phyloP scores from a whole-genome alignment of 2,888 invertebrate genomes.

The Diarsia rubi region DNA sequence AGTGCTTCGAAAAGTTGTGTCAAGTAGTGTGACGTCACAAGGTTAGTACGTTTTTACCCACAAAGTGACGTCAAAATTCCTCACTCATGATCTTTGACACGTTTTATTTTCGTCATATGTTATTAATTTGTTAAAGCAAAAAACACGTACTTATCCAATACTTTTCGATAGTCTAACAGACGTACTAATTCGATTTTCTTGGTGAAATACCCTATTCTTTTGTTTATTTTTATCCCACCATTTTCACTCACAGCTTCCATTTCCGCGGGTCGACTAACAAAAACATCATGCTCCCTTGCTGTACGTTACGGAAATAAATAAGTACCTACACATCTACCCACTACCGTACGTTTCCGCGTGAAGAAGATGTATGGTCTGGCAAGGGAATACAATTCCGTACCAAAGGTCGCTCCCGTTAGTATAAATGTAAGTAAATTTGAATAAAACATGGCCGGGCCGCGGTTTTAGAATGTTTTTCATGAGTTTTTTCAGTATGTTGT shows the following conservation, averaged over 20 bases:
- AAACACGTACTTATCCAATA: too few relatives aligned
- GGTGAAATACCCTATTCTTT: too few relatives aligned
- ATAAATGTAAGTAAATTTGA: slow-evolving; percentile 91
- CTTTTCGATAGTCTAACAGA: too few relatives aligned
- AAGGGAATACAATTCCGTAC: slow-evolving; percentile 89
- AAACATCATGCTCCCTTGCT: slow-evolving; percentile 61
- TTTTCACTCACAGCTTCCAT: slow-evolving; percentile 11
- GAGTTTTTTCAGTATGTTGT: slow-evolving; percentile 59
- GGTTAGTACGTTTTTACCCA: too few relatives aligned
- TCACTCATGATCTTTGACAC: too few relatives aligned
- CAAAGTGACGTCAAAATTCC: too few relatives aligned
- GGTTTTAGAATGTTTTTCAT: slow-evolving; percentile 54
- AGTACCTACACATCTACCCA: slow-evolving; percentile 74
- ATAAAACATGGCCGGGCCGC: slow-evolving; percentile 86
- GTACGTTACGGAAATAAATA: slow-evolving; percentile 86
- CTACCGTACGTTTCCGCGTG: slow-evolving; percentile 72
- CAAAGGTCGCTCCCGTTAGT: slow-evolving; percentile 90
- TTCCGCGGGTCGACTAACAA: slow-evolving; percentile 50
- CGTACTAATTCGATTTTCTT: too few relatives aligned
- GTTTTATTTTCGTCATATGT: too few relatives aligned
- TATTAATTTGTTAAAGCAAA: too few relatives aligned
- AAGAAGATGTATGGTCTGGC: slow-evolving; percentile 90
- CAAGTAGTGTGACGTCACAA: too few relatives aligned
- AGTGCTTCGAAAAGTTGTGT: too few relatives aligned
- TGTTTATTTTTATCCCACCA: slow-evolving; percentile 9